These are phyloP conservation scores for Ardeotis arabs DNA, from an alignment of 2,113 vertebrate species.

Conservation along the genomic window DNA sequence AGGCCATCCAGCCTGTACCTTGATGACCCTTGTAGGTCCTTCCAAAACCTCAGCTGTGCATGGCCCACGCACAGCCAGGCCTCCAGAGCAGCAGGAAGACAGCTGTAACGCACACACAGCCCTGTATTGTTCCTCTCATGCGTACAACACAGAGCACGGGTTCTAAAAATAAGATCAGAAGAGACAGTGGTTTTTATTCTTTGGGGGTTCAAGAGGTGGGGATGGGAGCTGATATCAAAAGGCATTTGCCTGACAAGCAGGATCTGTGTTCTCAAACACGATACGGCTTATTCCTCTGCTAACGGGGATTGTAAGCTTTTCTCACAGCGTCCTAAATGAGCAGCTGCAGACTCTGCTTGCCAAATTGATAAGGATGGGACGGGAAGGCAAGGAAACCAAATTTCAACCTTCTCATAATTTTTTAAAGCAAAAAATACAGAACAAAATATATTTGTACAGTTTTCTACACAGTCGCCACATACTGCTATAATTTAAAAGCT, in stretches of 20 bases:
- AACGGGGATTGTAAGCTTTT: not conserved
- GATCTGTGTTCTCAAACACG: not conserved
- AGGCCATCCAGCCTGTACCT: not conserved
- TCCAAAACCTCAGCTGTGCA: not conserved
- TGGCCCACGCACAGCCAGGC: fast-evolving
- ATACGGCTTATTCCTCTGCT: not conserved
- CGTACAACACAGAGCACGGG: fast-evolving
- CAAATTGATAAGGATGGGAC: not conserved
- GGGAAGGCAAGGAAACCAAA: not conserved
- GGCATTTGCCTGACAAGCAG: not conserved
- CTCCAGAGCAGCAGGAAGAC: no score
- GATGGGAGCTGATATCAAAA: not conserved
- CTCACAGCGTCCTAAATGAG: not conserved
- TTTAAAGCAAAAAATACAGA: not conserved
- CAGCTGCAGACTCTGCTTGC: not conserved
- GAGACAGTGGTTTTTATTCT: not conserved
- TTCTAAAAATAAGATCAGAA: not conserved
- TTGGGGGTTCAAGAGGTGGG: not conserved
- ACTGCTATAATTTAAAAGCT: not conserved
- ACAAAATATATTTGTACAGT: not conserved
- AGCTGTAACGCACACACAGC: not conserved
- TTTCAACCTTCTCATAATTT: not conserved
- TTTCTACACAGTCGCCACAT: not conserved
- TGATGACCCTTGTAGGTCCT: not conserved
- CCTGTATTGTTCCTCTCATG: fast-evolving